Conservation (phyloP, 2,888 invertebrate genomes). For the Malthinus seriepunctatus region DNA sequence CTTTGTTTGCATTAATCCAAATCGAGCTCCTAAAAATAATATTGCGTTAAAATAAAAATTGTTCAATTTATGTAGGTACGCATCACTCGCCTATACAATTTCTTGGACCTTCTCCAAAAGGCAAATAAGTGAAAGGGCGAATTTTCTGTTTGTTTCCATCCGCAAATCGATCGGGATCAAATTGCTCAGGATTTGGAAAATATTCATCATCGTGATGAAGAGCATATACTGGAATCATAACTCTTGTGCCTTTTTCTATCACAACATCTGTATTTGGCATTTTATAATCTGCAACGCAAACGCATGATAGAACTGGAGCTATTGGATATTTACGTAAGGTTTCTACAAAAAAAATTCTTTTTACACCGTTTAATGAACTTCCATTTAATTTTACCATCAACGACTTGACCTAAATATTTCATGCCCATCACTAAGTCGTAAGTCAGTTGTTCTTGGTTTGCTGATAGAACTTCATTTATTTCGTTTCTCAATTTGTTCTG, state of each 20-base stretch:
- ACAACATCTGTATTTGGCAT: neutral
- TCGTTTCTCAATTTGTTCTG: conserved; percentile 54
- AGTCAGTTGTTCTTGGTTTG: conserved; percentile 50
- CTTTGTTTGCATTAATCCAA: too few species aligned
- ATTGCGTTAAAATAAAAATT: too few species aligned
- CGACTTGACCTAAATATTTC: conserved; percentile 55
- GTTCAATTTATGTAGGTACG: too few species aligned
- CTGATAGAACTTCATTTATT: conserved; percentile 47
- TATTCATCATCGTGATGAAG: neutral
- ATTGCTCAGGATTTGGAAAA: neutral
- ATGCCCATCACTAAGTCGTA: conserved; percentile 56
- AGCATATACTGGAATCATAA: neutral
- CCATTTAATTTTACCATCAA: conserved; percentile 43
- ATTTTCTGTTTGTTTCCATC: neutral
- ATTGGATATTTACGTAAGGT: neutral
- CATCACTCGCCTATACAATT: neutral
- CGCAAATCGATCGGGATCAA: neutral
- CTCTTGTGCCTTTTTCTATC: neutral
- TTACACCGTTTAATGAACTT: too few species aligned
- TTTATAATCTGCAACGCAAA: neutral
- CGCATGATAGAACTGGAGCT: neutral
- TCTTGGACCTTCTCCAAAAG: neutral
- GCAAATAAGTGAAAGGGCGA: neutral
- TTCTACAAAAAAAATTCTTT: neutral
- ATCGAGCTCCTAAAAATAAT: neutral